Conservation (phyloP, 1,140 invertebrate genomes). For the Apis cerana region DNA sequence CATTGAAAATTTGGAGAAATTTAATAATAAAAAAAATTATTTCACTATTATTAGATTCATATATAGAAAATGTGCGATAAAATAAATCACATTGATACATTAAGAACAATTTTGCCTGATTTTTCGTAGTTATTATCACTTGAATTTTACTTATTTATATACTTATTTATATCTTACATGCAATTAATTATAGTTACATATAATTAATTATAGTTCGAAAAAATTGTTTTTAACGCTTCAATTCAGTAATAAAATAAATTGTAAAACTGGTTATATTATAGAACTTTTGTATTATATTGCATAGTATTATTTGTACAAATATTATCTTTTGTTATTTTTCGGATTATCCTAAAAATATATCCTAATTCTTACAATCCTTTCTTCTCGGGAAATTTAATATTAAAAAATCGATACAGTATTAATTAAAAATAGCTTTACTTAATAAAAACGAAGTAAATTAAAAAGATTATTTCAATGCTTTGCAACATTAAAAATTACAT, state of each 20-base stretch:
- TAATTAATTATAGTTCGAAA: not conserved
- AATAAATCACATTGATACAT: conserved; percentile 1
- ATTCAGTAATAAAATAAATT: not conserved
- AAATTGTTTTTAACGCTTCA: not conserved
- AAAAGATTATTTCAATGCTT: not conserved
- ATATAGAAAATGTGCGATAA: not conserved
- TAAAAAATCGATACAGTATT: not conserved
- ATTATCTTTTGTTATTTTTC: conserved; percentile 37
- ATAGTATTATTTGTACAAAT: conserved; percentile 51
- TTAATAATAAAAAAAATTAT: too few relatives aligned
- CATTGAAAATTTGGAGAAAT: too few relatives aligned
- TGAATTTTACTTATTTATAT: conserved; percentile 15
- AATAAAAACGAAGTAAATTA: not conserved
- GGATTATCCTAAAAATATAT: not conserved
- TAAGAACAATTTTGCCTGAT: conserved; percentile 3
- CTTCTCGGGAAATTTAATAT: not conserved
- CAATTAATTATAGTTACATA: conserved; percentile 3
- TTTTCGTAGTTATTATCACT: conserved; percentile 35
- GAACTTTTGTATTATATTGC: not conserved
- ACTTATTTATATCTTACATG: not conserved
- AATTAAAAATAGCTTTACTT: too few relatives aligned
- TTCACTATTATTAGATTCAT: not conserved
- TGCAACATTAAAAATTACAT: too few relatives aligned
- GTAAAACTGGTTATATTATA: not conserved
- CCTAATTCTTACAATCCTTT: not conserved